Percentiles rank a stretch among this genome's conserved stretches.
These are phyloP conservation scores for Thysanoteuthis rhombus DNA, from an alignment of 2,888 invertebrate genomes.

Conservation along the genomic window DNA sequence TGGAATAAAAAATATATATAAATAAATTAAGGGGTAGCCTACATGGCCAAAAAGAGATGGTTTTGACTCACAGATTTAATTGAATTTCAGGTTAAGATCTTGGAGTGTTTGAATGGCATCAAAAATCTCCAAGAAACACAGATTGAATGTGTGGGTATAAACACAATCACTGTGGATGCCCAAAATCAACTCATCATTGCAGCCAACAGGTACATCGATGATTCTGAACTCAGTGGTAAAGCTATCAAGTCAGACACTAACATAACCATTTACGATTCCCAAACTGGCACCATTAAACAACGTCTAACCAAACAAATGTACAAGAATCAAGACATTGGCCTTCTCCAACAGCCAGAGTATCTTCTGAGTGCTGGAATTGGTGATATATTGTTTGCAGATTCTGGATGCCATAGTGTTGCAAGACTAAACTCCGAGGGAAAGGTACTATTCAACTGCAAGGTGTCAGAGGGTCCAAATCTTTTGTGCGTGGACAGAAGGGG, in stretches of 20 bases:
- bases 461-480: too few relatives aligned
- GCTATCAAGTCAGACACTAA: conserved; percentile 57
- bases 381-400: too few relatives aligned
- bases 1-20: too few relatives aligned
- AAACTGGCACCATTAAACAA: conserved; percentile 45
- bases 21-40: too few relatives aligned
- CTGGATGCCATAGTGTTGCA: too few relatives aligned
- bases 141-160: conserved; percentile 57
- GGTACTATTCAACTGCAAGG: too few relatives aligned
- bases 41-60: too few relatives aligned
- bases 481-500: too few relatives aligned
- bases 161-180: conserved; percentile 52
- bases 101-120: conserved; percentile 42
- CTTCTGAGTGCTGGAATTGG: conserved; percentile 33
- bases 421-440: too few relatives aligned
- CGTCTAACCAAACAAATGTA: conserved; percentile 58
- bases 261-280: conserved; percentile 49
- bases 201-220: conserved; percentile 53
- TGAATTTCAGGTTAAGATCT: too few relatives aligned
- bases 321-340: conserved; percentile 44
- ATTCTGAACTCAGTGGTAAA: conserved; percentile 48
- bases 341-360: conserved; percentile 55
- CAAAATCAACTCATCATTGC: conserved; percentile 51
- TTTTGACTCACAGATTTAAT: too few relatives aligned
- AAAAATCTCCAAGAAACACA: conserved; percentile 51